phyloP scores from a whole-genome alignment of 2,113 vertebrate genomes.

The Pagrus major region DNA sequence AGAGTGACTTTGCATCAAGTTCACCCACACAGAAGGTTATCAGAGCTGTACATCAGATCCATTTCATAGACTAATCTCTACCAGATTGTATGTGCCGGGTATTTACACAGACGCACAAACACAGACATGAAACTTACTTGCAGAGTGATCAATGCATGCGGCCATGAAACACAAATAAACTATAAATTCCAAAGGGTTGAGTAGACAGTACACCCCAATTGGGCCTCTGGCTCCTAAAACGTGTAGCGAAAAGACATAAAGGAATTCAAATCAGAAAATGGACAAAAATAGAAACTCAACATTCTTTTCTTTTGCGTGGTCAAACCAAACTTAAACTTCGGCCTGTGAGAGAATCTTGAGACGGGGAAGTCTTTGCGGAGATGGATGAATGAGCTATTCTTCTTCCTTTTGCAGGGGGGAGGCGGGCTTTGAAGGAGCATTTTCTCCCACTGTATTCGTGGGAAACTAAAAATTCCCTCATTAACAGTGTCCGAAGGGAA shows the following conservation, averaged over 20 bases:
- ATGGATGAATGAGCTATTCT: slow-evolving; percentile 26
- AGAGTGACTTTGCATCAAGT: slow-evolving; percentile 28
- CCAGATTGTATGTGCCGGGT: not conserved
- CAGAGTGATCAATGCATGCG: slow-evolving; percentile 20
- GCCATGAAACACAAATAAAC: slow-evolving; percentile 59
- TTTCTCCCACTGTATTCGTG: slow-evolving; percentile 27
- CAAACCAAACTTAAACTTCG: slow-evolving; percentile 10
- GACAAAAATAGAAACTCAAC: slow-evolving; percentile 30
- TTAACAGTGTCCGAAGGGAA: slow-evolving; percentile 73
- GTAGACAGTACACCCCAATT: slow-evolving; percentile 13
- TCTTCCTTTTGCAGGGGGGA: slow-evolving; percentile 9
- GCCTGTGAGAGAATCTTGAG: slow-evolving; percentile 29
- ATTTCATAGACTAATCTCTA: slow-evolving; percentile 39
- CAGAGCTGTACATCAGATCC: slow-evolving; percentile 20
- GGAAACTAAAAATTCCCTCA: slow-evolving; percentile 59
- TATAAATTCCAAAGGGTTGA: slow-evolving; percentile 49
- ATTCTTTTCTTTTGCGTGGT: slow-evolving; percentile 7
- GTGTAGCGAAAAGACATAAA: slow-evolving; percentile 16
- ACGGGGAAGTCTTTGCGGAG: slow-evolving; percentile 15
- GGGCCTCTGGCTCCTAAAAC: slow-evolving; percentile 35
- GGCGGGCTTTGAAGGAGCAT: not conserved
- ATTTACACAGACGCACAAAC: slow-evolving; percentile 24
- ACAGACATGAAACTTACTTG: slow-evolving; percentile 45
- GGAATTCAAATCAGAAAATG: slow-evolving; percentile 34
- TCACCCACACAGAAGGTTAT: slow-evolving; percentile 41